Base-by-base conservation (phyloP, 2,888 invertebrate genomes). In the Leptarthrus brevirostris region DNA sequence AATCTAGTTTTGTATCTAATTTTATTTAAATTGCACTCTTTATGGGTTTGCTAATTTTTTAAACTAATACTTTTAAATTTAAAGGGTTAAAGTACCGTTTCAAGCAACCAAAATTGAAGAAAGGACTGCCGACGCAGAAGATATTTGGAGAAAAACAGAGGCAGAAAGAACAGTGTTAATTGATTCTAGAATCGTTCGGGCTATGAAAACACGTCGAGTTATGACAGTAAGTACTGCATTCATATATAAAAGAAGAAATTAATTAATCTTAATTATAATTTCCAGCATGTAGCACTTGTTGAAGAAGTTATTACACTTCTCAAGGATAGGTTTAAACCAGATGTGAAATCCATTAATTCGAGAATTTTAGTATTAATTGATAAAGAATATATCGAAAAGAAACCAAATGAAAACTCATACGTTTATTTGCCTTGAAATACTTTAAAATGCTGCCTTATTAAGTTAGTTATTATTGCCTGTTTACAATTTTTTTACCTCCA, bases 181-280 rank as follows among this genome's bases (percentile, higher is more conserved):
- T 40, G 58, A 58, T 22, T 34, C 58, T 8, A 36, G 36, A 12
- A 40, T 58, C 30, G 40, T 40, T 8, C 58, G 58, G 14, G 12
- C n/a, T 18, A 58, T 58, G 58, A 58, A 58, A 40, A 36, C 34
- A 4, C 36, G 58, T 14, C 16, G n/a, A 20, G 5, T 8, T 3
- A 12, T 58, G 36, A 0, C 18, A 0, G 58, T 58, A 58, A 18
- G 12, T 36, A 3, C 36, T 22, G n/a, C n/a, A n/a, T 30, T 40
- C 40, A 40, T 40, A 40, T 30, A 40, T 40, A 8, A 40, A n/a
- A 40, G 3, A n/a, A 3, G 1, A 8, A 12, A n/a, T 20, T n/a
- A 5, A 22, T 54, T 24, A n/a, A 26, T 54, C 10, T 8, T 12
- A n/a, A 26, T 54, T 20, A n/a, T n/a, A n/a, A 20, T 52, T 54